phyloP scores from a whole-genome alignment of 1,140 invertebrate species.

The Tetragnatha versicolor region DNA sequence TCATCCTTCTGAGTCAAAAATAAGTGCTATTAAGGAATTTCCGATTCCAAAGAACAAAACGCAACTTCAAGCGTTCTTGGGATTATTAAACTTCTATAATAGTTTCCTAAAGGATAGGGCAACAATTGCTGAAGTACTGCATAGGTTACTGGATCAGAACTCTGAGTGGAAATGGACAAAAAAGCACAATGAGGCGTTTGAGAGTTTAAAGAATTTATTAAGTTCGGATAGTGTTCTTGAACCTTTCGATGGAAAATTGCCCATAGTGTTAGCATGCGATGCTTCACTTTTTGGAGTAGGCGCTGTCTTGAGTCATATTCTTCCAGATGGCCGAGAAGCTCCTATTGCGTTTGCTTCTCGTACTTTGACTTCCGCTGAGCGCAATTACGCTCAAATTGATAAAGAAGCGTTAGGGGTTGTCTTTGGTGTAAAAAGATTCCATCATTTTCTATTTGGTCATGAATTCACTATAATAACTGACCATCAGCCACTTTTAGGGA shows the following conservation, averaged over 20 bases:
- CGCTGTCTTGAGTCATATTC: too few relatives aligned
- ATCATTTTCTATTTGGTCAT: too few relatives aligned
- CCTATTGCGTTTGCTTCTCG: too few relatives aligned
- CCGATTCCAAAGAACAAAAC: neutral
- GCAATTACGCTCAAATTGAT: too few relatives aligned
- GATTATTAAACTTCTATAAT: too few relatives aligned
- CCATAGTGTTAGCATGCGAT: neutral
- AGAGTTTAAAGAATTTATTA: neutral
- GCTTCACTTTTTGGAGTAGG: neutral
- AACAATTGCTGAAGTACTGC: neutral
- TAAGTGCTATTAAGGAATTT: neutral
- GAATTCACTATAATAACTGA: too few relatives aligned
- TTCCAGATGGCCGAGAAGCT: too few relatives aligned
- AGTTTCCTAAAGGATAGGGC: neutral
- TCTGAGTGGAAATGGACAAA: neutral
- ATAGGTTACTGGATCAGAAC: neutral
- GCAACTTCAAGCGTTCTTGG: neutral
- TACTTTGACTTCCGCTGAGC: too few relatives aligned
- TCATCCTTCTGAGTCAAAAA: neutral
- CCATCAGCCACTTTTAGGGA: too few relatives aligned
- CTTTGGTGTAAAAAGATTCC: too few relatives aligned
- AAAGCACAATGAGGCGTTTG: neutral
- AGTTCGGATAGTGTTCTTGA: neutral
- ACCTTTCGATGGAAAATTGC: neutral
- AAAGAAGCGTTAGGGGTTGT: too few relatives aligned